Conservation (phyloP, 2,888 invertebrate genomes). For the Rhaphigaster nebulosa region DNA sequence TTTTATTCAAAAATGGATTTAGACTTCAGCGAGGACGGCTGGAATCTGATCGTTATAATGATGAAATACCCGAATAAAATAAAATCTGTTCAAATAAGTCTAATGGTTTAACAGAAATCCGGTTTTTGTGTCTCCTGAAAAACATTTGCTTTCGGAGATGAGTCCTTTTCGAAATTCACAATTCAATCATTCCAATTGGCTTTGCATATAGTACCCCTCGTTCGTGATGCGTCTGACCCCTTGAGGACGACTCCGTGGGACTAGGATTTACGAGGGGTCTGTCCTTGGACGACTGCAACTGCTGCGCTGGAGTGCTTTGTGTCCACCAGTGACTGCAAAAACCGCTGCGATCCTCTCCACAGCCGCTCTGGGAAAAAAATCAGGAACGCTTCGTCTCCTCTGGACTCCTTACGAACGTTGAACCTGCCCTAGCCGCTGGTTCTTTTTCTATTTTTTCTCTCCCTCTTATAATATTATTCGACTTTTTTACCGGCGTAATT, state of each 20-base stretch:
- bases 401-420: slow-evolving; percentile 26
- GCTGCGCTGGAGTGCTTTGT: not conserved
- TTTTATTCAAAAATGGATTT: too few relatives aligned
- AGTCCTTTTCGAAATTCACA: too few relatives aligned
- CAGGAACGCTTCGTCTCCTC: slow-evolving; percentile 45
- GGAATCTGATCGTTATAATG: too few relatives aligned
- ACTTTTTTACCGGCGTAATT: slow-evolving; percentile 25
- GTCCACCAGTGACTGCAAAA: slow-evolving; percentile 38
- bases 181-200: not conserved
- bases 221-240: not conserved
- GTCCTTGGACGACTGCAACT: not conserved
- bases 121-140: too few relatives aligned
- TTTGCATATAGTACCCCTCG: not conserved
- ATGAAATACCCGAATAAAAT: too few relatives aligned
- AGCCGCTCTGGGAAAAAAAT: slow-evolving; percentile 10
- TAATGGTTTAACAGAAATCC: too few relatives aligned
- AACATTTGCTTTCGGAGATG: not conserved
- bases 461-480: not conserved
- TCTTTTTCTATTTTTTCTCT: not conserved
- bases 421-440: not conserved
- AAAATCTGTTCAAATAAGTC: too few relatives aligned
- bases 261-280: slow-evolving; percentile 16
- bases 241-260: not conserved
- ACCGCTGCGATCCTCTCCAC: slow-evolving; percentile 46
- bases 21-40: too few relatives aligned